Evolutionary conservation across 2,113 vertebrate genomes (phyloP).

Genomic region (Trogon melanurus): DNA sequence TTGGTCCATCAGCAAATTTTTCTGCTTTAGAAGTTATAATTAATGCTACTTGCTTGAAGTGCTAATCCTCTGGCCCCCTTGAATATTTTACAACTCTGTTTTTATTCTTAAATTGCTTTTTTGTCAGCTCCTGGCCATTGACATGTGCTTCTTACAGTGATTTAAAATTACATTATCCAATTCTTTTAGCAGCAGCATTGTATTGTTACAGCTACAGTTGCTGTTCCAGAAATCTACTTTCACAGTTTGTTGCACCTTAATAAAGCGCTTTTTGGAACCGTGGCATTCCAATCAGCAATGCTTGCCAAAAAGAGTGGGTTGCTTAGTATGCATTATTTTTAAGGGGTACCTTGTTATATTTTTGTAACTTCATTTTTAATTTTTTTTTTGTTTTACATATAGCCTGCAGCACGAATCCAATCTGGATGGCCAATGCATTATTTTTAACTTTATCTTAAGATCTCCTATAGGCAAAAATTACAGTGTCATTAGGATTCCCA

Average conservation of each 20-base stretch:
- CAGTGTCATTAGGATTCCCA: not conserved
- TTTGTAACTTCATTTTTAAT: not conserved
- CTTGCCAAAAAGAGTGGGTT: not conserved
- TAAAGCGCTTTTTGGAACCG: not conserved
- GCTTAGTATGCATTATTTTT: not conserved
- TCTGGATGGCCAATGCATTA: not conserved
- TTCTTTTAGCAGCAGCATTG: not conserved
- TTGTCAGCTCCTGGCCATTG: not conserved
- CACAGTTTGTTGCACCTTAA: conserved; percentile 27
- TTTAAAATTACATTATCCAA: not conserved
- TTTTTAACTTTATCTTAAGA: not conserved
- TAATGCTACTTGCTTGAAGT: conserved; percentile 29
- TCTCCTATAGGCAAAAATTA: not conserved
- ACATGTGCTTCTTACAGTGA: not conserved
- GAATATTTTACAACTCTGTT: conserved; percentile 26
- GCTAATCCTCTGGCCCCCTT: conserved; percentile 22
- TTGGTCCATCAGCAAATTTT: conserved; percentile 37
- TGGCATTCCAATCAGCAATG: not conserved
- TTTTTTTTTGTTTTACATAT: not conserved
- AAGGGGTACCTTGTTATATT: not conserved
- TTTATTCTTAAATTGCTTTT: conserved; percentile 52
- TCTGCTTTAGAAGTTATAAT: conserved; percentile 46
- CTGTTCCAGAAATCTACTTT: conserved; percentile 1
- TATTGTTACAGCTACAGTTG: not conserved
- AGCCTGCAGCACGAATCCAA: not conserved